These are phyloP conservation scores for Triplophysa yarkandensis DNA, from an alignment of 2,797 vertebrate species.

Conservation along the genomic window DNA sequence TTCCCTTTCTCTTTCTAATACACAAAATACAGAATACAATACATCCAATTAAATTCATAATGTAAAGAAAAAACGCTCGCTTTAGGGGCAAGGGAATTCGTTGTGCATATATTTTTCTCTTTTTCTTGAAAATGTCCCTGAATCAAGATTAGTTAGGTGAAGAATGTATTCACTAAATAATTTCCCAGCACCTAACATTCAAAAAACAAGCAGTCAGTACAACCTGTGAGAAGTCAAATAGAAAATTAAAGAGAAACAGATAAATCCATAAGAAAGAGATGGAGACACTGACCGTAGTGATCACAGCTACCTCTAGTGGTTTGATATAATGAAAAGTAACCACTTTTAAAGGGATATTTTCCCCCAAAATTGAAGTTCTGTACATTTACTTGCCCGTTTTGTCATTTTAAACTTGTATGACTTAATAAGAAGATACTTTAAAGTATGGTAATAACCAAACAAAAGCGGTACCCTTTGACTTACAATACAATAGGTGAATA, in stretches of 20 bases:
- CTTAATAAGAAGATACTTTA: no score
- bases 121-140: slow-evolving; percentile 55
- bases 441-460: no score
- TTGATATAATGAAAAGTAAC: slow-evolving; percentile 42
- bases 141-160: slow-evolving; percentile 48
- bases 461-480: no score
- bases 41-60: slow-evolving; percentile 54
- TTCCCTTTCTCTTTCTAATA: slow-evolving; percentile 64
- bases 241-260: slow-evolving; percentile 33
- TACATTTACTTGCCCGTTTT: no score
- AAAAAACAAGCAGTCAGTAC: slow-evolving; percentile 29
- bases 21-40: slow-evolving; percentile 54
- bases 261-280: slow-evolving; percentile 37
- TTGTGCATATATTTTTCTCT: slow-evolving; percentile 57
- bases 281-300: slow-evolving; percentile 55
- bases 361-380: no score
- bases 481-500: no score
- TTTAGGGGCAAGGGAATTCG: slow-evolving; percentile 57
- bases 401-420: no score
- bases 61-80: slow-evolving; percentile 54
- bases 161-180: slow-evolving; percentile 55
- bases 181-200: slow-evolving; percentile 41
- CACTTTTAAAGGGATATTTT: no score
- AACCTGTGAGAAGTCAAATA: slow-evolving; percentile 18
- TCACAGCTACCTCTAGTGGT: slow-evolving; percentile 74